phyloP scores from a whole-genome alignment of 2,113 vertebrate species.

The Spheniscus mendiculus region DNA sequence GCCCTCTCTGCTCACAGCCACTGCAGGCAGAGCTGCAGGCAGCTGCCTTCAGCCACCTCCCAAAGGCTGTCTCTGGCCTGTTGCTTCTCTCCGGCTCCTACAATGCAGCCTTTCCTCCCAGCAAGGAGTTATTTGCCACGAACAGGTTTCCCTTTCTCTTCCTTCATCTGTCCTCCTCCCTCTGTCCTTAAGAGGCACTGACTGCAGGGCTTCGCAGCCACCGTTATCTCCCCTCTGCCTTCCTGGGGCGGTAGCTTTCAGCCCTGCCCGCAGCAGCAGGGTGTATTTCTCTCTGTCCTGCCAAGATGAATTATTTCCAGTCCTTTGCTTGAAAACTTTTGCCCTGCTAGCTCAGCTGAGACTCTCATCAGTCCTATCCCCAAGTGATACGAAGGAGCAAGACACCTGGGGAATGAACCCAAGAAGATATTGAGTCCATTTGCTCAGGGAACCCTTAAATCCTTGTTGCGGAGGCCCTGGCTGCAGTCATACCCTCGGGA shows the following conservation, averaged over 20 bases:
- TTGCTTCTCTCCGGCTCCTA: neutral
- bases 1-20: neutral
- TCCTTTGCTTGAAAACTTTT: neutral
- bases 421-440: neutral
- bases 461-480: neutral
- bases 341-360: neutral
- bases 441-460: neutral
- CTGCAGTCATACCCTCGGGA: neutral
- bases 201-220: neutral
- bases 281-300: neutral
- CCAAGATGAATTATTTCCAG: neutral
- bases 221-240: neutral
- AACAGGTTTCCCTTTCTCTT: neutral
- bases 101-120: neutral
- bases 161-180: neutral
- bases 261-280: neutral
- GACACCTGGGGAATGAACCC: neutral
- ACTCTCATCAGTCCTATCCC: fast-evolving
- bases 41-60: neutral
- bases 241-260: neutral
- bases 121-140: neutral
- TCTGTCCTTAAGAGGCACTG: neutral
- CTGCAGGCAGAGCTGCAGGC: neutral
- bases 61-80: neutral
- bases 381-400: neutral